Conservation (phyloP, 2,888 invertebrate genomes). For the Campopleginae sp. region DNA sequence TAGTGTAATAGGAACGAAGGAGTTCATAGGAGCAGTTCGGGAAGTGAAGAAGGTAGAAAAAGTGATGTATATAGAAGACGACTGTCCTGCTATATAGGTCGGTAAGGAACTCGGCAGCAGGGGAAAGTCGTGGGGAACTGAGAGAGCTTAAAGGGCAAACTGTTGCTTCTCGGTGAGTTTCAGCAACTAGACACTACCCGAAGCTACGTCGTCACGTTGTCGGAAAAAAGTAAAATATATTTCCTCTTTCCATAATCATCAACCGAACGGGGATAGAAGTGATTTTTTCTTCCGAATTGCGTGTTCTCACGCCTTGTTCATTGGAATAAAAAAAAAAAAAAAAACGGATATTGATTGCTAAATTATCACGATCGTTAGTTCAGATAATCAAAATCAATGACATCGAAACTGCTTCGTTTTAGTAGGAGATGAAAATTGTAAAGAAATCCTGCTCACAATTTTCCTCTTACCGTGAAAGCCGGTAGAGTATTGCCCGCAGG, state of each 20-base stretch:
- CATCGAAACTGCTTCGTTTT: neutral
- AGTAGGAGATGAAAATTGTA: neutral
- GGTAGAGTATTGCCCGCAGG: too few relatives aligned
- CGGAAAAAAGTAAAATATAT: constrained; percentile 28
- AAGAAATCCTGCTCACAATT: neutral
- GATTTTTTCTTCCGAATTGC: neutral
- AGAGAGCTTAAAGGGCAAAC: constrained; percentile 79
- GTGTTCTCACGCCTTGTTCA: neutral
- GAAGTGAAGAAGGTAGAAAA: neutral
- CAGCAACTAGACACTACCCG: constrained; percentile 80
- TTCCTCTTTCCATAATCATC: constrained; percentile 20
- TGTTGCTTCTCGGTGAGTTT: constrained; percentile 81
- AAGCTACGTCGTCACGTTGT: constrained; percentile 16
- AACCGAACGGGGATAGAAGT: constrained; percentile 4
- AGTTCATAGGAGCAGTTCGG: constrained; percentile 5
- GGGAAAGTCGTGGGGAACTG: constrained; percentile 28
- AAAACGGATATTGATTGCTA: neutral
- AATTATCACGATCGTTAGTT: neutral
- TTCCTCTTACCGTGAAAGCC: neutral
- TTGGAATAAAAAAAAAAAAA: too few relatives aligned
- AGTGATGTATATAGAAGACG: neutral
- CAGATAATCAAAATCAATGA: neutral
- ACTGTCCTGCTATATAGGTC: constrained; percentile 25
- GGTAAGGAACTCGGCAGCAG: constrained; percentile 27
- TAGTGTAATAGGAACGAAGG: constrained; percentile 18